These are phyloP conservation scores for Marcusenius ussheri DNA, from an alignment of 2,113 vertebrate species.

Conservation along the genomic window DNA sequence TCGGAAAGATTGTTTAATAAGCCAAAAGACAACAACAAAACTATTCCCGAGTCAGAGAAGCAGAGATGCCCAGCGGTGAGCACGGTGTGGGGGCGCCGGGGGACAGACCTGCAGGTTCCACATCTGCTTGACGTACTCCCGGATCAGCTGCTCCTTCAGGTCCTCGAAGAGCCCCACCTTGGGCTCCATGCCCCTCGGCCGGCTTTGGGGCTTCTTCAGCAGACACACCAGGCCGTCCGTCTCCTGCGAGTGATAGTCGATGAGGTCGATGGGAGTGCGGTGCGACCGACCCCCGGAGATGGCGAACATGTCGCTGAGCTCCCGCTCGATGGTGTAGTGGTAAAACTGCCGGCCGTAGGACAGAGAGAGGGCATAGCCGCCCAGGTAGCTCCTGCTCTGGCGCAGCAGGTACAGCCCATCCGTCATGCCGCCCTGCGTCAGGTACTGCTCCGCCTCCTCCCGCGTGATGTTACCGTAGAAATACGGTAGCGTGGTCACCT, in stretches of 20 bases:
- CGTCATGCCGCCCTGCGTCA: conserved; percentile 65
- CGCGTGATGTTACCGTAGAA: conserved; percentile 95
- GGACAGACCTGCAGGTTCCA: conserved; percentile 84
- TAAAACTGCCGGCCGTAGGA: conserved; percentile 64
- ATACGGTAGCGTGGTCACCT: conserved; percentile 67
- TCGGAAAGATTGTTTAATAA: neutral
- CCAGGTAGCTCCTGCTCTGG: conserved; percentile 88
- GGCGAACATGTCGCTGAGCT: conserved; percentile 74
- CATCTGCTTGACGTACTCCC: conserved; percentile 82
- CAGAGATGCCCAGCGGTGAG: neutral
- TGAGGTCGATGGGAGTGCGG: conserved; percentile 70
- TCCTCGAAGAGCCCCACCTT: conserved; percentile 91
- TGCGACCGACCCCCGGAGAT: conserved; percentile 84
- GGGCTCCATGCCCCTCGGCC: conserved; percentile 76
- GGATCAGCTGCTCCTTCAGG: conserved; percentile 86
- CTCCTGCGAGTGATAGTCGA: conserved; percentile 82
- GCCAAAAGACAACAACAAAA: neutral
- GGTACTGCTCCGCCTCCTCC: conserved; percentile 82
- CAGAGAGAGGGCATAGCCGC: conserved; percentile 83
- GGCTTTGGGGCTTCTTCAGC: conserved; percentile 73
- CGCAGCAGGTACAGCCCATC: conserved; percentile 80
- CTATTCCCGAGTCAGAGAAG: neutral
- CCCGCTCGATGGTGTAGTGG: conserved; percentile 90
- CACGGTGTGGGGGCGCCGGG: too few species aligned
- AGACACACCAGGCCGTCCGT: conserved; percentile 79